These are phyloP conservation scores for Argyra leucocephala DNA, from an alignment of 2,888 invertebrate genomes.

Conservation along the genomic window DNA sequence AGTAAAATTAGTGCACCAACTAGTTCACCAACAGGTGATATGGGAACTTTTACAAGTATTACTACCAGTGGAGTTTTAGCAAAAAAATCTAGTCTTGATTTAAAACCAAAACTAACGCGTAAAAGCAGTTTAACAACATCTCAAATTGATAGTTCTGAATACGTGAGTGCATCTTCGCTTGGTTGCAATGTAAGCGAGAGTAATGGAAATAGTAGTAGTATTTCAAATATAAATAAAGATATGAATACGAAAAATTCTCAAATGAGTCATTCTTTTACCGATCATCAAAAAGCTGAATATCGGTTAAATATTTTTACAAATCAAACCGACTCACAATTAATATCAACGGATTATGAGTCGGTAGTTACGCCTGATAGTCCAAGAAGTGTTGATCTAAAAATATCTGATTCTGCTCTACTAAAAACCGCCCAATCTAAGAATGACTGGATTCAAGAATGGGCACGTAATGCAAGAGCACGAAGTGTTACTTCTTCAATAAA, in stretches of 20 bases:
- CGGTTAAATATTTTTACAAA: slow-evolving; percentile 40
- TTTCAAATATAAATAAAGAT: background rate
- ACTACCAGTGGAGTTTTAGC: slow-evolving; percentile 62
- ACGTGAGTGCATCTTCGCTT: slow-evolving; percentile 41
- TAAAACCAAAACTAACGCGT: slow-evolving; percentile 40
- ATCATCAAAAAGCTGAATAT: slow-evolving; percentile 42
- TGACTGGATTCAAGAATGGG: slow-evolving; percentile 58
- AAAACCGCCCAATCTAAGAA: slow-evolving; percentile 41
- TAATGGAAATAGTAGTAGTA: background rate
- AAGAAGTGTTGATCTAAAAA: slow-evolving; percentile 19
- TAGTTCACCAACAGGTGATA: slow-evolving; percentile 36
- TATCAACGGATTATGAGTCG: background rate
- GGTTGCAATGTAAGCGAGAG: slow-evolving; percentile 27
- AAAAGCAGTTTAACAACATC: slow-evolving; percentile 60
- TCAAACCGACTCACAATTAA: slow-evolving; percentile 30
- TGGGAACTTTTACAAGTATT: slow-evolving; percentile 60
- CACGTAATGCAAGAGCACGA: slow-evolving; percentile 49
- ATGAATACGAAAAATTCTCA: background rate
- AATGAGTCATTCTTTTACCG: slow-evolving; percentile 29
- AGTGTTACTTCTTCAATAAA: slow-evolving; percentile 32
- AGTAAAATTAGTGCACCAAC: slow-evolving; percentile 19
- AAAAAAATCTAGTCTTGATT: slow-evolving; percentile 45
- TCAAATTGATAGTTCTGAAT: slow-evolving; percentile 57
- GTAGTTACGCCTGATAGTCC: slow-evolving; percentile 32
- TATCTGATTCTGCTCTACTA: slow-evolving; percentile 34